Base-by-base conservation (phyloP, 2,113 vertebrate genomes). In the Petrocephalus microphthalmus region DNA sequence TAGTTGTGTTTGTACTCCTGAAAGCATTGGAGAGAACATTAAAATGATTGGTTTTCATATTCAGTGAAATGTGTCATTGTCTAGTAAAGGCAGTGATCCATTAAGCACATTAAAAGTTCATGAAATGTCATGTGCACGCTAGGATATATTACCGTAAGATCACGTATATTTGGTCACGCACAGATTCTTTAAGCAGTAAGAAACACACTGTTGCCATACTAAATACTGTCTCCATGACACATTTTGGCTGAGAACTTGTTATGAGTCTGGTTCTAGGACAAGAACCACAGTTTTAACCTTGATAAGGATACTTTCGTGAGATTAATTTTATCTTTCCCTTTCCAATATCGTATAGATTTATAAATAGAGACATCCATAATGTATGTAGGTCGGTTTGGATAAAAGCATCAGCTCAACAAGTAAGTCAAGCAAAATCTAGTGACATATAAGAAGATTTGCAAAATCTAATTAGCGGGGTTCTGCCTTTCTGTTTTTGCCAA, bases 101-200 rank as follows among this genome's bases (percentile, higher is more conserved):
- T 84, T 52, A 78, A 84, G 49, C 22, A 25, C 82, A 25, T 84
- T 25, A 51, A 51, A 84, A 87, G 47, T 67, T 51, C 60, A 29
- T 53, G 49, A 49, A 78, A 87, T 53, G 49, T 67, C 86, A 84
- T 78, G 57, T 20, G 25, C 54, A 49, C 49, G 15, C 5, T 64
- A 11, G 45, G 47, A 87, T 53, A 87, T 51, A 87, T 74, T 37
- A 47, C 45, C 42, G 2, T 29, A 29, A 53, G 86, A 87, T 87
- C 51, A 87, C 29, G 74, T 64, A 52, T 53, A 74, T 74, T 87
- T 64, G n/a, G 60, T 87, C 64, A 87, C 20, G 86, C 86, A 25
- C 47, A 49, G 60, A 54, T 74, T 64, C n/a, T 33, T 33, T 47
- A 47, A 67, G 13, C 25, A 22, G 45, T 25, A 25, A 2, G 60